These are phyloP conservation scores for Thyatira batis DNA, from an alignment of 2,888 invertebrate genomes.

Conservation along the genomic window DNA sequence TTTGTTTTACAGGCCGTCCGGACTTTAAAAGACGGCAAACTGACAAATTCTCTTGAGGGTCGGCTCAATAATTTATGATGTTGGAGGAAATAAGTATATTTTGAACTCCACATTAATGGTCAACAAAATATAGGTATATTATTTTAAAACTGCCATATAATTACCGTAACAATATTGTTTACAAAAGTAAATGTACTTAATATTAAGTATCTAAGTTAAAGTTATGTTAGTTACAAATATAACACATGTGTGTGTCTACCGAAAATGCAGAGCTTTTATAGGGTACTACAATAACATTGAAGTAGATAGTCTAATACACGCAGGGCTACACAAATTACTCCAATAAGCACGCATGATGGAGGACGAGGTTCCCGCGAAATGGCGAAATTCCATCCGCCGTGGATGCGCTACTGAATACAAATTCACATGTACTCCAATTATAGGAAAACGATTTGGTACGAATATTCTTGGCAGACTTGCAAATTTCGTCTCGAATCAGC, in stretches of 20 bases:
- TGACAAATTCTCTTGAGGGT: constrained; percentile 53
- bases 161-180: neutral
- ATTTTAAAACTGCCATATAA: neutral
- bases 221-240: too few species aligned
- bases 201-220: too few species aligned
- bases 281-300: constrained; percentile 43
- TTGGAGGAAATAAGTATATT: constrained; percentile 30
- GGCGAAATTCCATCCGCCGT: constrained; percentile 77
- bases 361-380: constrained; percentile 72
- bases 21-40: constrained; percentile 62
- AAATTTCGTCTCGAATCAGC: constrained; percentile 79
- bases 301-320: constrained; percentile 47
- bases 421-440: constrained; percentile 83
- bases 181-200: neutral
- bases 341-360: constrained; percentile 80
- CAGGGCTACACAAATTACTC: constrained; percentile 71
- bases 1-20: constrained; percentile 60
- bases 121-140: neutral
- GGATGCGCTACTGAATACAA: constrained; percentile 81
- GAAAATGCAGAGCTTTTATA: constrained; percentile 11
- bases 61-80: constrained; percentile 57
- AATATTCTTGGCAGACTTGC: constrained; percentile 83
- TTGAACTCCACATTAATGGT: neutral
- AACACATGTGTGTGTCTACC: neutral
- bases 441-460: constrained; percentile 82